Evolutionary conservation across 2,113 vertebrate species (phyloP).

Genomic region (Piaya cayana): DNA sequence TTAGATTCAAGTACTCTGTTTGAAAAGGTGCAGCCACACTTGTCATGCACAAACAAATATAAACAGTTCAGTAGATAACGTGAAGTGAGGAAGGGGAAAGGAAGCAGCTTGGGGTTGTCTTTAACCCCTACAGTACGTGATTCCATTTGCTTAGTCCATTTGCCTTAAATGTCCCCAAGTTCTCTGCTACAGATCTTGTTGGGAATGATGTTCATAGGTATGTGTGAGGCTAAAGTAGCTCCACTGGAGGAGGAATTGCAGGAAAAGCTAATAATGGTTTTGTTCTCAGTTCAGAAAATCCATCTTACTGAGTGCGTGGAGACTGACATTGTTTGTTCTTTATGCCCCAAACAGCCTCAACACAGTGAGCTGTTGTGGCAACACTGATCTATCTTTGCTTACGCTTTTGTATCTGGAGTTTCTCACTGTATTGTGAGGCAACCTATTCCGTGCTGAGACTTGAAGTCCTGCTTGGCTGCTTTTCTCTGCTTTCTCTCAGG

Average conservation of each 20-base stretch:
- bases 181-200: not conserved
- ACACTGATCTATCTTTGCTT: conserved; percentile 9
- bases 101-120: not conserved
- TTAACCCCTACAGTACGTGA: too few relatives aligned
- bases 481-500: not conserved
- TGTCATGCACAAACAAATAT: not conserved
- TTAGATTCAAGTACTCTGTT: not conserved
- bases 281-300: not conserved
- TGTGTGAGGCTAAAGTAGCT: not conserved
- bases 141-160: not conserved
- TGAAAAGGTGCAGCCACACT: conserved; percentile 30
- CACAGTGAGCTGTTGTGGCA: conserved; percentile 15
- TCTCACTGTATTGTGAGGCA: not conserved
- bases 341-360: not conserved
- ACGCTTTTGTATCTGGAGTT: conserved; percentile 30
- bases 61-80: not conserved
- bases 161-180: not conserved
- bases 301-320: not conserved
- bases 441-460: not conserved
- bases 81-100: not conserved
- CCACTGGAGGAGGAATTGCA: not conserved
- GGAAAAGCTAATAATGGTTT: not conserved
- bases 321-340: not conserved
- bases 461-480: not conserved
- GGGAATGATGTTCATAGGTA: not conserved